Percentiles rank a stretch among this genome's conserved stretches.
Conservation (phyloP, 2,797 vertebrate species). For the Amblyopsis hoosieri region DNA sequence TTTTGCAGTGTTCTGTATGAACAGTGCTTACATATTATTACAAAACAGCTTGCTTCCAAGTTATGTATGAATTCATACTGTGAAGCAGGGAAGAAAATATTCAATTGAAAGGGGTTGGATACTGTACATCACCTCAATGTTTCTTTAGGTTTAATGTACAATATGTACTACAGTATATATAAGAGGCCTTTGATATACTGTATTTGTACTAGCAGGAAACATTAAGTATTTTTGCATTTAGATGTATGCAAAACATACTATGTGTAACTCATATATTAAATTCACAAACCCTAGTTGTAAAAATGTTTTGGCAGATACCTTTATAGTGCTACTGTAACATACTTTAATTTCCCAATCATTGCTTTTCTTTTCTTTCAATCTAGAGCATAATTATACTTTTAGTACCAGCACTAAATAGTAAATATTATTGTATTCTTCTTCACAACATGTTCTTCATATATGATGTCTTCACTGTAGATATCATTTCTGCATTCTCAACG, state of each 20-base stretch:
- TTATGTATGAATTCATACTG: constrained; percentile 66
- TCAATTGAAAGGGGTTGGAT: constrained; percentile 35
- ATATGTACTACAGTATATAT: no score
- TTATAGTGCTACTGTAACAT: no score
- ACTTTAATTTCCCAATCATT: constrained; percentile 8
- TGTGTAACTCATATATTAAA: not conserved
- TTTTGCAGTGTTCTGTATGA: constrained; percentile 57
- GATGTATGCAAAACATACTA: constrained; percentile 30
- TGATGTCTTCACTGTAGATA: no score
- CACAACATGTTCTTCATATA: constrained; percentile 29
- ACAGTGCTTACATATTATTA: constrained; percentile 58
- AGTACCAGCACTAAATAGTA: not conserved
- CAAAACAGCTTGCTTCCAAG: constrained; percentile 49
- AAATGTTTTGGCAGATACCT: no score
- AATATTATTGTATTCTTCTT: not conserved
- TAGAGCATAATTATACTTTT: constrained; percentile 22
- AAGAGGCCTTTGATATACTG: no score
- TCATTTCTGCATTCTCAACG: no score
- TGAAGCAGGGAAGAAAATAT: constrained; percentile 25
- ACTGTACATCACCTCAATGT: constrained; percentile 47
- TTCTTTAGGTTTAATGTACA: constrained; percentile 25
- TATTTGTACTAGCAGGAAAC: no score
- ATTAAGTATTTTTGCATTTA: not conserved
- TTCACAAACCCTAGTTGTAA: no score
- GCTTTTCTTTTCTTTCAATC: constrained; percentile 42